Percentiles rank a stretch among this genome's conserved stretches.
Evolutionary conservation across 2,888 invertebrate genomes (phyloP).

Genomic region (Odontocolon sp.): DNA sequence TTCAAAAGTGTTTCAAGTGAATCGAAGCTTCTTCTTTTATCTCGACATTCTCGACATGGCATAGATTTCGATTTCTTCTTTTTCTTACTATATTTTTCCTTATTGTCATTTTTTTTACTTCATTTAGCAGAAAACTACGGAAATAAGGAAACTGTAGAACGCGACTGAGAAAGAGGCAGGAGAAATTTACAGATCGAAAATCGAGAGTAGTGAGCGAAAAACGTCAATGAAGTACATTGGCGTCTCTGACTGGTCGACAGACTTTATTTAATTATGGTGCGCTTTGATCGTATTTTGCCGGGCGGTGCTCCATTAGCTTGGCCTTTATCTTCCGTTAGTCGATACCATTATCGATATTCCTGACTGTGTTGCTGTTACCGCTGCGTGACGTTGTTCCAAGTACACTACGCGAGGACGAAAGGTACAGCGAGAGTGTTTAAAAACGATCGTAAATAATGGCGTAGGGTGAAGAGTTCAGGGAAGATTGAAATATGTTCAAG

Average conservation of each 20-base stretch:
- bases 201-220: neutral
- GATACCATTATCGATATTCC: slow-evolving; percentile 51
- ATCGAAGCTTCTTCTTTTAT: slow-evolving; percentile 11
- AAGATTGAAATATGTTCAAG: too few species aligned
- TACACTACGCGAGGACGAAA: too few species aligned
- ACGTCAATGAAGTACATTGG: slow-evolving; percentile 7
- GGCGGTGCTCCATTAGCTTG: slow-evolving; percentile 58
- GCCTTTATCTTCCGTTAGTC: slow-evolving; percentile 26
- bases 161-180: neutral
- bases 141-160: neutral
- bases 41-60: slow-evolving; percentile 9
- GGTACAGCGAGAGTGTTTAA: too few species aligned
- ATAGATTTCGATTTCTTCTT: neutral
- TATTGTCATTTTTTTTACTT: slow-evolving; percentile 11
- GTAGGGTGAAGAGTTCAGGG: too few species aligned
- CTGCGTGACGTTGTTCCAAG: neutral
- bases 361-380: neutral
- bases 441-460: too few species aligned
- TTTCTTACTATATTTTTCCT: neutral
- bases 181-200: slow-evolving; percentile 22
- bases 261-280: slow-evolving; percentile 57
- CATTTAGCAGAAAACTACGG: neutral
- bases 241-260: slow-evolving; percentile 20
- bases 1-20: slow-evolving; percentile 8
- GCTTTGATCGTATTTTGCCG: slow-evolving; percentile 62